Percentiles rank a stretch among this genome's conserved stretches.
These are phyloP conservation scores for Polyommatus icarus DNA, from an alignment of 2,888 invertebrate species.

Conservation along the genomic window DNA sequence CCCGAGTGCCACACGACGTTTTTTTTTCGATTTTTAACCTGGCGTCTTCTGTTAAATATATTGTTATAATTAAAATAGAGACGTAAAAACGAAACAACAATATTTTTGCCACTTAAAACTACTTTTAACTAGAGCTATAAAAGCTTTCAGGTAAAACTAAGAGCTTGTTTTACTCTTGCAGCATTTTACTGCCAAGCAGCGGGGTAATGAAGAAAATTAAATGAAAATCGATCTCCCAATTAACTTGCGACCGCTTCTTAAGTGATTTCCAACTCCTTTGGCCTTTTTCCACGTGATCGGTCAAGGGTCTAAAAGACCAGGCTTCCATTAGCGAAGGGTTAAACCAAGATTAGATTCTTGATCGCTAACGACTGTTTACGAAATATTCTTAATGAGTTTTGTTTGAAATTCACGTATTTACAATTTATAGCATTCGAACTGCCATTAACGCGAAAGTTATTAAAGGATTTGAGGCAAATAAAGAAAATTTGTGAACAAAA, in stretches of 20 bases:
- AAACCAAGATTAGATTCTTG: conserved; percentile 7
- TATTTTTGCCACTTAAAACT: no score
- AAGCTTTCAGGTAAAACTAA: background rate
- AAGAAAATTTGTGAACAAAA: background rate
- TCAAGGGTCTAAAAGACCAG: conserved; percentile 1
- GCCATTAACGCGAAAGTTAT: background rate
- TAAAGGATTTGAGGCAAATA: background rate
- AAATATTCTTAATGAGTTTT: conserved; percentile 23
- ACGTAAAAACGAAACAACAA: no score
- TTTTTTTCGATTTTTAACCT: no score
- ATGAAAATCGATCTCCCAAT: conserved; percentile 30
- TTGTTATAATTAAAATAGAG: no score
- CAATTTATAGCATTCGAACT: background rate
- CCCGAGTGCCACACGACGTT: no score
- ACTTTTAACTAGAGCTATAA: background rate
- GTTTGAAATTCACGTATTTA: background rate
- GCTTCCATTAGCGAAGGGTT: conserved; percentile 20
- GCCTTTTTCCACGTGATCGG: conserved; percentile 25
- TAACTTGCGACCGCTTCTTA: conserved; percentile 35
- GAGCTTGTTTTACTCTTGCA: background rate
- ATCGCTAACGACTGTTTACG: conserved; percentile 18
- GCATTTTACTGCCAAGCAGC: background rate
- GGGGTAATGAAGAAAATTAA: background rate
- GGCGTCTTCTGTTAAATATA: no score
- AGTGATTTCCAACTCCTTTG: conserved; percentile 34